These are phyloP conservation scores for Polymixis flavicincta DNA, from an alignment of 2,888 invertebrate species.

Conservation along the genomic window DNA sequence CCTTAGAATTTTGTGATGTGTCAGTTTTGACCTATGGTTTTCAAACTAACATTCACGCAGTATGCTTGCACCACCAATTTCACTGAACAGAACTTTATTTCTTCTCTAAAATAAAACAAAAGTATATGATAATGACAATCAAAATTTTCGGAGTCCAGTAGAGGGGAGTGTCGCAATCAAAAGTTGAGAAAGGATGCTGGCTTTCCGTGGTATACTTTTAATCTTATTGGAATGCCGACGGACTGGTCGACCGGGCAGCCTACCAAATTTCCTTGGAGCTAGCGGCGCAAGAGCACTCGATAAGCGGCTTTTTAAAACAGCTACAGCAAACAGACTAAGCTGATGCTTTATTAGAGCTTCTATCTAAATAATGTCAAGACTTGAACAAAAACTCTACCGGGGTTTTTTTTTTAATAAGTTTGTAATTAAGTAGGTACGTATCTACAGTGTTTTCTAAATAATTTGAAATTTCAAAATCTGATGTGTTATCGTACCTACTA, in stretches of 20 bases:
- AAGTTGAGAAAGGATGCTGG: conserved; percentile 32
- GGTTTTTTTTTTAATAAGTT: too few species aligned
- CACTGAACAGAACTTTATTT: neutral
- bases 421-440: too few species aligned
- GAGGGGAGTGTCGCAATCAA: conserved; percentile 43
- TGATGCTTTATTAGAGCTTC: neutral
- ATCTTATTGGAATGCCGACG: conserved; percentile 80
- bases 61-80: neutral
- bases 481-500: neutral
- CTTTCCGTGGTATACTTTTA: conserved; percentile 74
- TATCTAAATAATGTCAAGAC: neutral
- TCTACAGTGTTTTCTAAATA: neutral
- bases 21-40: neutral
- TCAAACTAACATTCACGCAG: neutral
- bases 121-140: conserved; percentile 1
- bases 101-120: conserved; percentile 14
- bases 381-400: neutral
- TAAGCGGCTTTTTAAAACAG: conserved; percentile 33
- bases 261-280: conserved; percentile 70
- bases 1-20: neutral
- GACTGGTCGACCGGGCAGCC: conserved; percentile 73
- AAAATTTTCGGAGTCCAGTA: conserved; percentile 3
- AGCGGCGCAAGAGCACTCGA: conserved; percentile 21
- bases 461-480: neutral
- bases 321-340: neutral